These are phyloP conservation scores for Laspeyria flexula DNA, from an alignment of 2,888 invertebrate genomes.

Conservation along the genomic window DNA sequence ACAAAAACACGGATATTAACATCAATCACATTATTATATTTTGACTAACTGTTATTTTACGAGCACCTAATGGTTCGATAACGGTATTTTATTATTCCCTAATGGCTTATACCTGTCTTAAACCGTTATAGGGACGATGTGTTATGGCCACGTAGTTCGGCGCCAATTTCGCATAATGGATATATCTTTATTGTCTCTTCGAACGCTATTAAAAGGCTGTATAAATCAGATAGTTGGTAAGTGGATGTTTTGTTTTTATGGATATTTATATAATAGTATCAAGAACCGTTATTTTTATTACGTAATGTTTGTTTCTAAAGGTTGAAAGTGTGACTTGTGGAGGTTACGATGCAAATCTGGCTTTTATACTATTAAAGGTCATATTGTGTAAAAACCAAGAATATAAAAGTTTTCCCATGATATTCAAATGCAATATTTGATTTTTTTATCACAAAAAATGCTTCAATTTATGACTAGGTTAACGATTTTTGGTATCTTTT, in stretches of 20 bases:
- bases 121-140: slow-evolving; percentile 68
- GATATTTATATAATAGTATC: background rate
- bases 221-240: slow-evolving; percentile 45
- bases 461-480: too few relatives aligned
- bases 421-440: too few relatives aligned
- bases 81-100: slow-evolving; percentile 84
- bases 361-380: too few relatives aligned
- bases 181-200: slow-evolving; percentile 72
- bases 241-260: slow-evolving; percentile 7
- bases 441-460: too few relatives aligned
- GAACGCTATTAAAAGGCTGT: slow-evolving; percentile 59
- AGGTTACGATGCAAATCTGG: too few relatives aligned
- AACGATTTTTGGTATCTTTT: too few relatives aligned
- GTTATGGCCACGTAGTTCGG: slow-evolving; percentile 76
- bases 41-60: slow-evolving; percentile 86
- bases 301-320: too few relatives aligned
- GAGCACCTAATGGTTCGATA: slow-evolving; percentile 84
- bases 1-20: slow-evolving; percentile 79
- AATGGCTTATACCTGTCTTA: slow-evolving; percentile 85
- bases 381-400: too few relatives aligned
- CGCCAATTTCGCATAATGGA: slow-evolving; percentile 82
- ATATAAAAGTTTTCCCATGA: too few relatives aligned
- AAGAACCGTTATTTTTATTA: too few relatives aligned
- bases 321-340: too few relatives aligned
- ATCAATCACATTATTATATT: slow-evolving; percentile 80